phyloP scores from a whole-genome alignment of 2,797 vertebrate species.

The Characodon lateralis region DNA sequence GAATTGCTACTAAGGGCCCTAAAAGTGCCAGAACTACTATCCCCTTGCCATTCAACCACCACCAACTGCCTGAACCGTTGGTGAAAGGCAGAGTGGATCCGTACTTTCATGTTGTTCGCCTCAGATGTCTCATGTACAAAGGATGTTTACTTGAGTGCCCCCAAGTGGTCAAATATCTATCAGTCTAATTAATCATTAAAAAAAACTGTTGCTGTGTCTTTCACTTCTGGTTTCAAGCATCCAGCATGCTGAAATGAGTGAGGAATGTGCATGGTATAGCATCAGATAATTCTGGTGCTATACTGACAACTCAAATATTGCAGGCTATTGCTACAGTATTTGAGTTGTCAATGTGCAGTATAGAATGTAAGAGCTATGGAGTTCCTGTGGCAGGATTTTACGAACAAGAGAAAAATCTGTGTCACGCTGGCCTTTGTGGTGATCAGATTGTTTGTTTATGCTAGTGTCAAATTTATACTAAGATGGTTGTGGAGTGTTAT shows the following conservation, averaged over 20 bases:
- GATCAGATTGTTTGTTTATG: background rate
- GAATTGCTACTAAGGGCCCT: background rate
- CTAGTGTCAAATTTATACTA: background rate
- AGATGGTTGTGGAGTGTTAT: background rate
- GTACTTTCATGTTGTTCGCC: background rate
- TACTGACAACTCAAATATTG: too few species aligned
- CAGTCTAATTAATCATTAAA: background rate
- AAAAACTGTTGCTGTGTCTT: background rate
- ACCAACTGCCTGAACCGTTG: background rate
- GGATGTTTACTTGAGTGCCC: background rate
- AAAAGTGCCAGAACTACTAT: background rate
- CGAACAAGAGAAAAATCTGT: background rate
- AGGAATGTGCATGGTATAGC: background rate
- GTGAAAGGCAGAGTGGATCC: background rate
- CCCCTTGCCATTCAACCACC: background rate
- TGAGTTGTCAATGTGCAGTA: background rate
- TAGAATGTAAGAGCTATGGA: background rate
- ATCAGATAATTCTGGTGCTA: background rate
- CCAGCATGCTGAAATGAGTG: background rate
- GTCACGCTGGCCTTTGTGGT: background rate
- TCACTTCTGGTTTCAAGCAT: background rate
- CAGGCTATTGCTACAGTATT: background rate
- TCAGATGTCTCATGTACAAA: background rate
- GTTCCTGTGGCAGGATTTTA: background rate
- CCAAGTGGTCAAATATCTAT: background rate